A percentile compares a stretch with the other conserved stretches of the same genome.
These are phyloP conservation scores for Lagria hirta DNA, from an alignment of 2,888 invertebrate genomes.

Conservation along the genomic window DNA sequence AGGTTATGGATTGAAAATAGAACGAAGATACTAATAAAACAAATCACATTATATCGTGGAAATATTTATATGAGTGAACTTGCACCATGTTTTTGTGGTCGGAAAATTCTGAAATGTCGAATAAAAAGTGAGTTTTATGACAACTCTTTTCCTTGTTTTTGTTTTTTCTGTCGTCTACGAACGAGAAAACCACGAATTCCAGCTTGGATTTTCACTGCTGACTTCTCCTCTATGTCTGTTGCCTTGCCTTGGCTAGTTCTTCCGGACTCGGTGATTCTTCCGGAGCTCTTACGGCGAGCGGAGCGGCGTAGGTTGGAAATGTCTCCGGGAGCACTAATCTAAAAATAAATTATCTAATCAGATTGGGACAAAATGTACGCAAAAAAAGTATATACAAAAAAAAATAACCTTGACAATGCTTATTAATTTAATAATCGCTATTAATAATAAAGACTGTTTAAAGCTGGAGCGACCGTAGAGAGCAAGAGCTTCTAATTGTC, in stretches of 20 bases:
- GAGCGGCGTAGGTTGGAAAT: slow-evolving; percentile 37
- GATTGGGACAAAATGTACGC: too few relatives aligned
- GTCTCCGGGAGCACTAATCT: slow-evolving; percentile 41
- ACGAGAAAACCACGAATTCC: slow-evolving; percentile 59
- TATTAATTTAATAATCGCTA: too few relatives aligned
- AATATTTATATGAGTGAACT: slow-evolving; percentile 23
- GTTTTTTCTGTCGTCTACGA: slow-evolving; percentile 55
- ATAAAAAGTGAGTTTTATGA: slow-evolving; percentile 9
- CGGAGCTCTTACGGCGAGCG: slow-evolving; percentile 43
- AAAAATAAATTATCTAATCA: too few relatives aligned
- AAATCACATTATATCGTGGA: slow-evolving; percentile 19
- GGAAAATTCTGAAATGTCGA: slow-evolving; percentile 7
- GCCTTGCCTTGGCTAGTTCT: slow-evolving; percentile 28
- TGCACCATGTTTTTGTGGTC: slow-evolving; percentile 24
- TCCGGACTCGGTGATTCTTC: slow-evolving; percentile 24
- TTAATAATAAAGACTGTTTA: too few relatives aligned
- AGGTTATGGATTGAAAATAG: slow-evolving; percentile 17
- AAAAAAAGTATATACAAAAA: too few relatives aligned
- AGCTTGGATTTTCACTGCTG: slow-evolving; percentile 61
- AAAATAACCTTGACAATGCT: too few relatives aligned
- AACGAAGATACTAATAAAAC: slow-evolving; percentile 16
- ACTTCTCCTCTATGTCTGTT: slow-evolving; percentile 48
- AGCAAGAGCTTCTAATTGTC: too few relatives aligned
- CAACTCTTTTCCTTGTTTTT: slow-evolving; percentile 24
- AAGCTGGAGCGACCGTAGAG: too few relatives aligned